Evolutionary conservation across 2,113 vertebrate species (phyloP).

Genomic region (Corvus hawaiiensis): DNA sequence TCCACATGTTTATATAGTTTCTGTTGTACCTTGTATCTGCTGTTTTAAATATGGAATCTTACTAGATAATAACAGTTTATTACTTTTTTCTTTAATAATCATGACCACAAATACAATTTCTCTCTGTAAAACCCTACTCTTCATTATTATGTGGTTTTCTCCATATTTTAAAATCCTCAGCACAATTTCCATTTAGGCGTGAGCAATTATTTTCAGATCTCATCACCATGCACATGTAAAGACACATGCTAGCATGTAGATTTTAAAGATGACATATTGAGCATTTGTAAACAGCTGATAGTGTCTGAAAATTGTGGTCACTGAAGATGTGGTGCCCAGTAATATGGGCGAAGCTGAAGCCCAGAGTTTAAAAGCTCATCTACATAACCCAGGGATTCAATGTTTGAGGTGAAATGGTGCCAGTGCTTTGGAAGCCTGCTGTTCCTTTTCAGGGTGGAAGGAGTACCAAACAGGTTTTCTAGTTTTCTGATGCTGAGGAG

Average conservation of each 20-base stretch:
- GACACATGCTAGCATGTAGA: background rate
- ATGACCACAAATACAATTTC: background rate
- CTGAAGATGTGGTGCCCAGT: background rate
- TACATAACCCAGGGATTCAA: fast-evolving
- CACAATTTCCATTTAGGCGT: background rate
- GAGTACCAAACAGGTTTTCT: background rate
- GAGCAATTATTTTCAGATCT: background rate
- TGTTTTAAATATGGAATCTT: background rate
- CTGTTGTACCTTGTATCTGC: background rate
- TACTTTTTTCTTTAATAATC: background rate
- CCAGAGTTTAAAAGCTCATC: background rate
- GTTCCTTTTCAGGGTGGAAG: background rate
- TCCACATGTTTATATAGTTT: background rate
- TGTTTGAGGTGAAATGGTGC: background rate
- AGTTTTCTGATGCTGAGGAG: background rate
- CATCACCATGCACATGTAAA: fast-evolving
- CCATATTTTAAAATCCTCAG: background rate
- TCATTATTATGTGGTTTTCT: background rate
- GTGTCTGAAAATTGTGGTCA: background rate
- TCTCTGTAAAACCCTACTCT: background rate
- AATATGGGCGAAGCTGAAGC: background rate
- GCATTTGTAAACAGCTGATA: background rate
- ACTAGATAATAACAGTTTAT: background rate
- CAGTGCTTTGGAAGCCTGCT: background rate
- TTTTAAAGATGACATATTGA: background rate